A percentile compares a stretch with the other conserved stretches of the same genome.
Conservation (phyloP, 2,797 vertebrate genomes). For the Cryptoblepharus egeriae region DNA sequence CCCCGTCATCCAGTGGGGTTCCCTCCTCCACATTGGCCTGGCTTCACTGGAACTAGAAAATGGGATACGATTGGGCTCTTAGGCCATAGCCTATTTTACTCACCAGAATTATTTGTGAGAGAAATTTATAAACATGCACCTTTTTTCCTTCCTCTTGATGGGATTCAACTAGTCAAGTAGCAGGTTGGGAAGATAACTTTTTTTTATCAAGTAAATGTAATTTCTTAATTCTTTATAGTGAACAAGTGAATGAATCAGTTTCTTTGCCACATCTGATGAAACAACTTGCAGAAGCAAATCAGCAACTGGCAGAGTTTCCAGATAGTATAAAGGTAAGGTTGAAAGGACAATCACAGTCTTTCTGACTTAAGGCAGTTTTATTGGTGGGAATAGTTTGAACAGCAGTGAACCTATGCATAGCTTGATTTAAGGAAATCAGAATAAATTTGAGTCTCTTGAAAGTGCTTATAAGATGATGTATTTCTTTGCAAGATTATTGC, state of each 20-base stretch:
- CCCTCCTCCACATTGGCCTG: no score
- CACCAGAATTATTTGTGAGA: no score
- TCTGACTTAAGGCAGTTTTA: no score
- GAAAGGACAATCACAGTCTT: neutral
- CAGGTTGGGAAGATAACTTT: neutral
- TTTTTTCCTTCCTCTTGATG: neutral
- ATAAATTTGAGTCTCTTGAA: neutral
- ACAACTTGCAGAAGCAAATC: constrained; percentile 82
- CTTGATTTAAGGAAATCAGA: neutral
- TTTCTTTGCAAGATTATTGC: neutral
- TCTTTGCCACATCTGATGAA: constrained; percentile 84
- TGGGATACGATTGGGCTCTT: no score
- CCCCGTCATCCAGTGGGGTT: no score
- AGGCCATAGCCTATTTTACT: no score
- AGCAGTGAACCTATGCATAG: neutral
- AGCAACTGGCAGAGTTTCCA: constrained; percentile 82
- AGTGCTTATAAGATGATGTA: neutral
- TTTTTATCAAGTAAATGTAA: neutral
- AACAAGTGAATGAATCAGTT: constrained; percentile 63
- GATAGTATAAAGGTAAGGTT: constrained; percentile 85
- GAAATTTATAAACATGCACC: neutral
- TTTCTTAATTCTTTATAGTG: constrained; percentile 61
- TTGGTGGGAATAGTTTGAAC: neutral
- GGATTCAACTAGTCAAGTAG: neutral
- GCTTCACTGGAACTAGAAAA: no score